phyloP scores from a whole-genome alignment of 2,888 invertebrate genomes.

The Cerceris ruficornis region DNA sequence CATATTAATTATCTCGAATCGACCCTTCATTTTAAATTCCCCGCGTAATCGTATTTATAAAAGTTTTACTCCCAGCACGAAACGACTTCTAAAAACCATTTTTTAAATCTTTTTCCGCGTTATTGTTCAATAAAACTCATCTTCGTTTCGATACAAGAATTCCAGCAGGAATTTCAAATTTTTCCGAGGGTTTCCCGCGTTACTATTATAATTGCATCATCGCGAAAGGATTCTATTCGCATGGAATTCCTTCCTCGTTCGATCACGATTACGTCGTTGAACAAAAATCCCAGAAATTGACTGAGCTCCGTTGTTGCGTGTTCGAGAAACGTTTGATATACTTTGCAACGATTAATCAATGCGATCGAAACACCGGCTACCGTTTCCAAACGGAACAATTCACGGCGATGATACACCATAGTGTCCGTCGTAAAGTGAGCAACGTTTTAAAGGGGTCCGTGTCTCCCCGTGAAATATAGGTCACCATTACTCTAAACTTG shows the following conservation, averaged over 20 bases:
- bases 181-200: too few relatives aligned
- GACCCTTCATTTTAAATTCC: background rate
- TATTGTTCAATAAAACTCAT: too few relatives aligned
- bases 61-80: background rate
- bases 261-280: too few relatives aligned
- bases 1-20: too few relatives aligned
- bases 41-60: background rate
- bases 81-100: too few relatives aligned
- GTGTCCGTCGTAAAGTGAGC: conserved; percentile 16
- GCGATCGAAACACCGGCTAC: background rate
- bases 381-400: background rate
- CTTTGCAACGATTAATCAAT: background rate
- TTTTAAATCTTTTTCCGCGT: too few relatives aligned
- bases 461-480: conserved; percentile 31
- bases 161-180: too few relatives aligned
- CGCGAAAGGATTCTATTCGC: too few relatives aligned
- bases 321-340: background rate
- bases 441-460: conserved; percentile 30
- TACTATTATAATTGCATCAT: too few relatives aligned
- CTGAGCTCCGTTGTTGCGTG: background rate
- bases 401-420: conserved; percentile 4
- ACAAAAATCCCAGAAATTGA: background rate
- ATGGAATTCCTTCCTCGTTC: too few relatives aligned
- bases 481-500: conserved; percentile 46
- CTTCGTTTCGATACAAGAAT: too few relatives aligned